Evolutionary conservation across 2,113 vertebrate species (phyloP).

Genomic region (Myotis lucifugus): DNA sequence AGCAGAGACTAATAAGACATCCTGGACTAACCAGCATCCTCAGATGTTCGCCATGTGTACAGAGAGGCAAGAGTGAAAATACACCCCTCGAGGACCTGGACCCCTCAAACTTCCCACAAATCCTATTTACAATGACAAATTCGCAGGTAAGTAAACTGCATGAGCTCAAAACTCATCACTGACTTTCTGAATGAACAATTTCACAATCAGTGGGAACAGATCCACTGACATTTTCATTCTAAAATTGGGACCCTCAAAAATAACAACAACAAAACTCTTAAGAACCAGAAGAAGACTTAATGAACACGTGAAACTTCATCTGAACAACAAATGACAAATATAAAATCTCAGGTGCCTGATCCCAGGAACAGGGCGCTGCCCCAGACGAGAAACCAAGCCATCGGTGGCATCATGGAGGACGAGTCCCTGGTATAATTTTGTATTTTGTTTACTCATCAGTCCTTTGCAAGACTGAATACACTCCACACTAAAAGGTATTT

Average conservation of each 20-base stretch:
- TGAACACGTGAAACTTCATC: not conserved
- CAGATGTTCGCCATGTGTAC: accelerated
- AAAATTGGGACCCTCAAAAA: not conserved
- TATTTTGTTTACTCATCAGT: too few species aligned
- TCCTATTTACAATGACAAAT: not conserved
- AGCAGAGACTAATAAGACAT: not conserved
- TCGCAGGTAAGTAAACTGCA: not conserved
- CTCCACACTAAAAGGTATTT: not conserved
- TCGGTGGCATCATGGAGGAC: not conserved
- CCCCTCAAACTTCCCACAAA: not conserved
- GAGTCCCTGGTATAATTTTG: not conserved
- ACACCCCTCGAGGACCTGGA: accelerated
- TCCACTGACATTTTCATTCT: not conserved
- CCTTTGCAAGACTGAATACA: not conserved
- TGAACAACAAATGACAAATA: not conserved
- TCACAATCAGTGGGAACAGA: not conserved
- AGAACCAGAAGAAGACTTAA: not conserved
- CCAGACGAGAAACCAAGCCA: not conserved
- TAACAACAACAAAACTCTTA: not conserved
- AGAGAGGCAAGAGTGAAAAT: not conserved
- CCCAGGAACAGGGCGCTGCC: not conserved
- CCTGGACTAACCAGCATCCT: not conserved
- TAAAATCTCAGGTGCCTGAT: not conserved
- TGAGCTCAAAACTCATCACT: not conserved
- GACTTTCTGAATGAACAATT: not conserved